phyloP scores from a whole-genome alignment of 2,888 invertebrate species.

The Lycia hirtaria region DNA sequence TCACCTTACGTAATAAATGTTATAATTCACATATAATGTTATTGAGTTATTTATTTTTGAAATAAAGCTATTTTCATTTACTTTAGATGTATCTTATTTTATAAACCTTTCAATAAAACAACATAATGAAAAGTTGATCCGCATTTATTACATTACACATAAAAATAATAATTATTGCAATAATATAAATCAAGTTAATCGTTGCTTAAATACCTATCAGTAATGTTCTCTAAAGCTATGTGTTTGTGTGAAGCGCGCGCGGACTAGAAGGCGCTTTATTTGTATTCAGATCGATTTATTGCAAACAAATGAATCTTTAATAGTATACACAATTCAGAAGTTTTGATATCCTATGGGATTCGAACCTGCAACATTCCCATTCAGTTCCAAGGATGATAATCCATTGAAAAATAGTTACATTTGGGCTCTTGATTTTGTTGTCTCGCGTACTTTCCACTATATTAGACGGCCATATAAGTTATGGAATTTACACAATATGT shows the following conservation, averaged over 20 bases:
- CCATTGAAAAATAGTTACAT: too few species aligned
- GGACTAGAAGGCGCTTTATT: constrained; percentile 66
- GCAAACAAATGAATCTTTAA: background rate
- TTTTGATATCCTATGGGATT: too few species aligned
- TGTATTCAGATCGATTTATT: constrained; percentile 30
- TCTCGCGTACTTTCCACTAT: too few species aligned
- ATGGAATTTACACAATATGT: too few species aligned
- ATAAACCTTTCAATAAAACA: constrained; percentile 48
- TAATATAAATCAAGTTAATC: constrained; percentile 69
- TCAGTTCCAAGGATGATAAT: too few species aligned
- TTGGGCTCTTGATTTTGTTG: too few species aligned
- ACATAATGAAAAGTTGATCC: constrained; percentile 66
- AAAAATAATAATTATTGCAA: constrained; percentile 72
- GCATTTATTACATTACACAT: constrained; percentile 77
- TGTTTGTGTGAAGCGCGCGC: constrained; percentile 61
- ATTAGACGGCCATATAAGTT: too few species aligned
- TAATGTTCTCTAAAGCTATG: constrained; percentile 60
- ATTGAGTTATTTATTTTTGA: constrained; percentile 77
- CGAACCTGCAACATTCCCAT: too few species aligned
- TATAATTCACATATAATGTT: constrained; percentile 53
- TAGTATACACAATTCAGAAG: background rate
- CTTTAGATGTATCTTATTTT: constrained; percentile 17
- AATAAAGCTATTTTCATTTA: constrained; percentile 66
- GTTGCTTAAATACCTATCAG: constrained; percentile 72
- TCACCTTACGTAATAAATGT: constrained; percentile 27